Percentiles rank a stretch among this genome's conserved stretches.
Conservation (phyloP, 2,888 invertebrate species). For the Scrobipalpa costella region DNA sequence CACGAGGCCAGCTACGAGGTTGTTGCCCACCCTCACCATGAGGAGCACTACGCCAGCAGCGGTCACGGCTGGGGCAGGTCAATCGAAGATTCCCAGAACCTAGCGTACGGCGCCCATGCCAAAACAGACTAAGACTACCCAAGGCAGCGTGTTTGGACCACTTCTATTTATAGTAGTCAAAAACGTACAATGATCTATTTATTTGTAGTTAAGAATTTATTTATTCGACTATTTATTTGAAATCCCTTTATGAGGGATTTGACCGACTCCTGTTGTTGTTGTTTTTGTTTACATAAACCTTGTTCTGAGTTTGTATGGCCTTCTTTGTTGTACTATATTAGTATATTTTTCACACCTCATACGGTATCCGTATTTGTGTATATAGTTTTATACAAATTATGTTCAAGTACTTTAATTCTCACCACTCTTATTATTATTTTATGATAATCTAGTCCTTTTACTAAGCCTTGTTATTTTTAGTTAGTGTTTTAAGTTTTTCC, state of each 20-base stretch:
- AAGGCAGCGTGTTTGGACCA: slow-evolving; percentile 48
- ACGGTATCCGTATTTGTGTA: slow-evolving; percentile 79
- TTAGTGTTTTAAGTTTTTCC: slow-evolving; percentile 22
- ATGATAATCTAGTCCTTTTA: slow-evolving; percentile 63
- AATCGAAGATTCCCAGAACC: slow-evolving; percentile 76
- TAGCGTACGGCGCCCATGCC: slow-evolving; percentile 82
- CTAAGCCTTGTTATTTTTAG: slow-evolving; percentile 51
- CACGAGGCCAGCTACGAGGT: slow-evolving; percentile 88
- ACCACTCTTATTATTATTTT: slow-evolving; percentile 39
- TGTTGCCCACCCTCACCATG: slow-evolving; percentile 84
- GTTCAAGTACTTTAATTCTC: slow-evolving; percentile 31
- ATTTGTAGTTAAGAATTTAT: slow-evolving; percentile 66
- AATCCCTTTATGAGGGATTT: slow-evolving; percentile 64
- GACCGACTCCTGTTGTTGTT: slow-evolving; percentile 46
- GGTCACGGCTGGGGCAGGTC: slow-evolving; percentile 85
- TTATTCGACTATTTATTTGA: slow-evolving; percentile 67
- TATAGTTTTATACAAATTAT: slow-evolving; percentile 59
- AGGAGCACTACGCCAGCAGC: slow-evolving; percentile 77
- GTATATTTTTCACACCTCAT: slow-evolving; percentile 65
- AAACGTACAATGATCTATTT: slow-evolving; percentile 55
- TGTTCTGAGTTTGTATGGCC: slow-evolving; percentile 75
- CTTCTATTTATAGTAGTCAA: slow-evolving; percentile 37
- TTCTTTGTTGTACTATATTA: slow-evolving; percentile 70
- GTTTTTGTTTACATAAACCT: slow-evolving; percentile 68
- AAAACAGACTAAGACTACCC: slow-evolving; percentile 60